Conservation (phyloP, 2,113 vertebrate genomes). For the rat (Rattus norvegicus) region DNA sequence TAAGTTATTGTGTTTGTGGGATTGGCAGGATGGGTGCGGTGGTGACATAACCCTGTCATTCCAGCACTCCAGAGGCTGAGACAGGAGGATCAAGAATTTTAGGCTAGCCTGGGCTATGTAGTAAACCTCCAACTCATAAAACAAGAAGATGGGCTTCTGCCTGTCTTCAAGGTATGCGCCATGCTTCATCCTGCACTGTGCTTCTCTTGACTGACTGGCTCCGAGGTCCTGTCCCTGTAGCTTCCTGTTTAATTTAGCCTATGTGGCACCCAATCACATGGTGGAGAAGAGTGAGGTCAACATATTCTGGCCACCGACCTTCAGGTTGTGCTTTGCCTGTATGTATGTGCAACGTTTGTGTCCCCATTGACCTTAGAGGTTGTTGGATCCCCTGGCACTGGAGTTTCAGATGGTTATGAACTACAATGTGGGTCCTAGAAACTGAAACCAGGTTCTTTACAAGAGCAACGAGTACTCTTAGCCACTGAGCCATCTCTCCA, state of each 20-base stretch:
- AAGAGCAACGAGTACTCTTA: not conserved
- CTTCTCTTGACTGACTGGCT: not conserved
- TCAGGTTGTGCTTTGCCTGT: not conserved
- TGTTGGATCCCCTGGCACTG: not conserved
- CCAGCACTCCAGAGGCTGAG: not conserved
- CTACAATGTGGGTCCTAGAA: not conserved
- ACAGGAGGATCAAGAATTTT: not conserved
- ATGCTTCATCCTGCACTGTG: not conserved
- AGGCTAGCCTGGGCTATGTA: not conserved
- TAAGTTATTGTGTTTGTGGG: not conserved
- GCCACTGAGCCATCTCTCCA: not conserved
- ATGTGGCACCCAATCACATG: not conserved
- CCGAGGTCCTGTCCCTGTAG: not conserved
- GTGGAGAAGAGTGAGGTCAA: not conserved
- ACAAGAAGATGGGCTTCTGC: not conserved
- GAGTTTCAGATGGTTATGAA: not conserved
- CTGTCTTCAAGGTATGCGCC: not conserved
- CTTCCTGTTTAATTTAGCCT: not conserved
- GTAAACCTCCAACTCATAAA: not conserved
- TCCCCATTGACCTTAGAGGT: not conserved
- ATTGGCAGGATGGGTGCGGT: not conserved
- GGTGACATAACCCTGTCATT: not conserved
- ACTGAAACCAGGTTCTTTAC: not conserved
- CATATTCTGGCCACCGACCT: not conserved
- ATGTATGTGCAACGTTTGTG: not conserved